These are phyloP conservation scores for Darwinula stevensoni DNA, from an alignment of 2,888 invertebrate genomes.

Conservation along the genomic window DNA sequence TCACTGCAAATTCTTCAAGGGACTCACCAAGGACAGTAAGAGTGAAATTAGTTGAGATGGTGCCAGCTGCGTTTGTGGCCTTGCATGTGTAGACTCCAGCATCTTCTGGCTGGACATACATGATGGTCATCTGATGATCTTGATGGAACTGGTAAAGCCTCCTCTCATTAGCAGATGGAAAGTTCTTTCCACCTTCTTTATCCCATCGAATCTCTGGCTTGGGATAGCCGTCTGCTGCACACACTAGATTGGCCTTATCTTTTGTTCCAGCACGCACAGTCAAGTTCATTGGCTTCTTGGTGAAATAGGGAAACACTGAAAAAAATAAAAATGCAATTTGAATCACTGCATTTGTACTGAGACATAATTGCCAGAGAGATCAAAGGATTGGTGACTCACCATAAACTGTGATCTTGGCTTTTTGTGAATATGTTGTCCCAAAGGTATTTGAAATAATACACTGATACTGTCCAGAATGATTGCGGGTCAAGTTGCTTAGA, in stretches of 20 bases:
- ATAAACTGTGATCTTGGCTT: conserved; percentile 55
- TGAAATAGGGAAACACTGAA: conserved; percentile 52
- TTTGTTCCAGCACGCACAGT: conserved; percentile 54
- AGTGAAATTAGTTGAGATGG: conserved; percentile 54
- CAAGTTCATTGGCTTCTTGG: conserved; percentile 51
- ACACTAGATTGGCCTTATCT: too few relatives aligned
- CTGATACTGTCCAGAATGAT: conserved; percentile 64
- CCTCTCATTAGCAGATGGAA: too few relatives aligned
- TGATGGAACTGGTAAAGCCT: conserved; percentile 46
- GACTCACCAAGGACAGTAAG: conserved; percentile 32
- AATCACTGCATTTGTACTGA: conserved; percentile 3
- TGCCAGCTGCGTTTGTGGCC: conserved; percentile 64
- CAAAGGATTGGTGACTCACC: conserved; percentile 21
- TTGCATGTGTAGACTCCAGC: conserved; percentile 80
- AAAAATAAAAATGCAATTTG: conserved; percentile 9
- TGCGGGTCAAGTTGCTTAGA: conserved; percentile 40
- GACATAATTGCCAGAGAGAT: not conserved
- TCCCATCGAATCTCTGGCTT: too few relatives aligned
- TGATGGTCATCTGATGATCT: conserved; percentile 34
- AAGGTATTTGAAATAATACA: conserved; percentile 67
- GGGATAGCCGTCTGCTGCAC: too few relatives aligned
- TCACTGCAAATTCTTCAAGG: not conserved
- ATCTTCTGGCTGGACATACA: conserved; percentile 61
- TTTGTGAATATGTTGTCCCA: conserved; percentile 62
- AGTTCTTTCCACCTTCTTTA: too few relatives aligned